Base-by-base conservation (phyloP, 2,797 vertebrate genomes). In the Anguilla obscura region DNA sequence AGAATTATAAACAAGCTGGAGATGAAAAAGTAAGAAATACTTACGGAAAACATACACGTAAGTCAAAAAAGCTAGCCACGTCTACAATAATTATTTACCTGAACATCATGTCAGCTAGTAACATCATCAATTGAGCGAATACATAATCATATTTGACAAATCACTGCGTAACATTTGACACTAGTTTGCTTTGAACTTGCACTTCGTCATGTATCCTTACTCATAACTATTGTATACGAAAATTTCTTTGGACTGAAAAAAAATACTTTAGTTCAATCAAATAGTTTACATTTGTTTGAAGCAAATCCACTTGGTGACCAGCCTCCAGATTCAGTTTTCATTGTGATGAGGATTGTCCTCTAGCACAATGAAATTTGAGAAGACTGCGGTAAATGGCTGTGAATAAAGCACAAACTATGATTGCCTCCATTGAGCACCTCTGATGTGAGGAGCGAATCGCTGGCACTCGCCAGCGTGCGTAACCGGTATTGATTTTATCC, bases 311-410 rank as follows among this genome's bases (percentile, higher is more conserved):
- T 82, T 50, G 45, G 79, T 50, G 45, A 82, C 18, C 45, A 82
- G 79, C 45, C 8, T 82, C 21, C 79, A 82, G 79, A 24, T 50
- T 6, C 18, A 12, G 79, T 82, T 82, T 82, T 24, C 6, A 48
- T 45, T 10, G 79, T 50, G 79, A 82, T 5, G n/a, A n/a, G 21
- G 79, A 82, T n/a, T n/a, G 79, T 48, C 24, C 79, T 82, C 40
- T 21, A 82, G 76, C 40, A 24, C 40, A 48, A 80, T 24, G 76
- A 21, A 1, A 48, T 82, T 50, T 48, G 79, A 82, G 79, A 82
- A 82, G 21, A 82, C 45, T 79, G 16, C 50, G 27, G 79, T n/a
- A 82, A 82, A 82, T 82, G 79, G 45, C 79, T n/a, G 45, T n/a
- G 45, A 82, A 9, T 82, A 3, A 36, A 40, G 74, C 18, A 40